Conservation (phyloP, 2,113 vertebrate genomes). For the Bubo bubo region DNA sequence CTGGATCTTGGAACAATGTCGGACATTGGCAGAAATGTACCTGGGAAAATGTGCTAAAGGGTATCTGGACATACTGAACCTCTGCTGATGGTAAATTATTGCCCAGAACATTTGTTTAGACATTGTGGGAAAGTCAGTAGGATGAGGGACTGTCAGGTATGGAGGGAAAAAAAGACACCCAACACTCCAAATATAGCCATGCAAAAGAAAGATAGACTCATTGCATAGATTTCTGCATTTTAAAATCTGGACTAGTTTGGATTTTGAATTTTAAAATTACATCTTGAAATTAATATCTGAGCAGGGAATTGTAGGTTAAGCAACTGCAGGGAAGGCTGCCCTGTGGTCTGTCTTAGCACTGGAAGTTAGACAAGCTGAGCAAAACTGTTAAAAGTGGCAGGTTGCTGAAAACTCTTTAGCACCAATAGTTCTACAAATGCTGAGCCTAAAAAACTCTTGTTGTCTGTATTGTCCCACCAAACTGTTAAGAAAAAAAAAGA, state of each 20-base stretch:
- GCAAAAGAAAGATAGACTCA: background rate
- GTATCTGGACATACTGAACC: background rate
- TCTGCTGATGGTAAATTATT: background rate
- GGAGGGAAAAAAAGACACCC: too few relatives aligned
- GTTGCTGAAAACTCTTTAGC: background rate
- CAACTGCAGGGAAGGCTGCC: background rate
- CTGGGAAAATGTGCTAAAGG: background rate
- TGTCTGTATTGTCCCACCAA: background rate
- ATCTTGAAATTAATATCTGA: background rate
- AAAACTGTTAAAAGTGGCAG: background rate
- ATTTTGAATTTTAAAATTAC: background rate
- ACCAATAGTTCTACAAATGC: background rate
- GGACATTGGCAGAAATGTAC: background rate
- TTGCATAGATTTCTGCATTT: background rate
- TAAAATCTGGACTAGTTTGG: background rate
- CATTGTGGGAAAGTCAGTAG: background rate
- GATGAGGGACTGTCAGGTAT: background rate
- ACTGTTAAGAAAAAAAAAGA: background rate
- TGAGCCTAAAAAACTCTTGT: background rate
- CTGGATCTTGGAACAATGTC: background rate
- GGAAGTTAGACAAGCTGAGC: background rate
- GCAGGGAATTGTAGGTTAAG: background rate
- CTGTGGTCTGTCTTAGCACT: background rate
- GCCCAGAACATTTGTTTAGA: background rate
- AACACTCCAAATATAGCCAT: background rate